Conservation (phyloP, 2,888 invertebrate genomes). For the Caenorhabditis becei region DNA sequence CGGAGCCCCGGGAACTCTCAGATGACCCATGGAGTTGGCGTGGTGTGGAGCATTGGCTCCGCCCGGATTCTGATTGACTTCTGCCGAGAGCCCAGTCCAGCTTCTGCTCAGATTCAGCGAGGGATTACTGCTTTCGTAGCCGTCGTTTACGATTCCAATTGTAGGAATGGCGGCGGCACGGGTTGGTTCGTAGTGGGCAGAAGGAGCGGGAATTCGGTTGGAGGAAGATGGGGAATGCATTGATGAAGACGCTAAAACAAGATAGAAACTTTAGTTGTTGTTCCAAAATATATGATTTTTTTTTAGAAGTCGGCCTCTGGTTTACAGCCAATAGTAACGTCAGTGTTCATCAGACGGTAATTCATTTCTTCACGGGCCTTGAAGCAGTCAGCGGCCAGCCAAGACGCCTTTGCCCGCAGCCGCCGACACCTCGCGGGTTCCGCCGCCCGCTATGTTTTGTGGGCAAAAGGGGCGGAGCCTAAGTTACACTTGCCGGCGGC, state of each 20-base stretch:
- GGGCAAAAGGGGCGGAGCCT: slow-evolving; percentile 41
- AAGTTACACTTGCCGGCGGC: not conserved
- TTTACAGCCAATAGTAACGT: slow-evolving; percentile 58
- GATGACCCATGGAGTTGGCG: slow-evolving; percentile 41
- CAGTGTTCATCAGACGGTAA: slow-evolving; percentile 62
- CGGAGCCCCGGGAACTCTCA: slow-evolving; percentile 30
- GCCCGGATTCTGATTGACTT: slow-evolving; percentile 27
- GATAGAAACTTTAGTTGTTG: not conserved
- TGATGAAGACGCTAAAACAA: slow-evolving; percentile 49
- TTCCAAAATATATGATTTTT: not conserved
- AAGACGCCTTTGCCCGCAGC: slow-evolving; percentile 19
- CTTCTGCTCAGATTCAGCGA: slow-evolving; percentile 54
- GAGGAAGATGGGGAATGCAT: slow-evolving; percentile 48
- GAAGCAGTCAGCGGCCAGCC: not conserved
- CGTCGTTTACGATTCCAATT: slow-evolving; percentile 51
- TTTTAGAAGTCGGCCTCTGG: slow-evolving; percentile 49
- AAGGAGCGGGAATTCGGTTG: slow-evolving; percentile 15
- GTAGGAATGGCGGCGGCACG: slow-evolving; percentile 46
- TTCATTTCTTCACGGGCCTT: slow-evolving; percentile 61
- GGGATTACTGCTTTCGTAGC: slow-evolving; percentile 47
- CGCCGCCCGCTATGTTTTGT: slow-evolving; percentile 25
- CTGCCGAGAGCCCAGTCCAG: slow-evolving; percentile 36
- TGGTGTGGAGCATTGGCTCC: slow-evolving; percentile 27
- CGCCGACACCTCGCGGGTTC: slow-evolving; percentile 53
- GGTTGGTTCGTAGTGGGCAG: slow-evolving; percentile 10